Percentiles rank a stretch among this genome's conserved stretches.
Evolutionary conservation across 2,888 invertebrate genomes (phyloP).

Genomic region (Lymantria monacha): DNA sequence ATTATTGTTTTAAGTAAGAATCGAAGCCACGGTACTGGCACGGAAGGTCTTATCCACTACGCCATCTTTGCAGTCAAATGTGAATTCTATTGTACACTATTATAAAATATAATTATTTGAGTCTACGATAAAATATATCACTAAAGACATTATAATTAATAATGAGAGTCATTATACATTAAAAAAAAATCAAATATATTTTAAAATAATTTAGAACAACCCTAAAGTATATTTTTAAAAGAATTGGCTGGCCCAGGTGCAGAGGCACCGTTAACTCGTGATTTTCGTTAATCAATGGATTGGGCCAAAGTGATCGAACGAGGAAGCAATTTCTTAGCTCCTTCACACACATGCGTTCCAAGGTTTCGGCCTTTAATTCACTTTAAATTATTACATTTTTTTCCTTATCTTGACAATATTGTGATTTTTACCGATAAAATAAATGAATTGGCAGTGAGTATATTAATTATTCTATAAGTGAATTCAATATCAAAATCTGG

Average conservation of each 20-base stretch:
- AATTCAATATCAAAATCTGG: too few species aligned
- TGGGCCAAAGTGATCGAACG: constrained; percentile 43
- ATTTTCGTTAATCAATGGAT: constrained; percentile 73
- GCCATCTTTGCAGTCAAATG: too few species aligned
- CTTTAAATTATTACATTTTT: constrained; percentile 21
- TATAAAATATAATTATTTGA: too few species aligned
- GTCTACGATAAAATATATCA: too few species aligned
- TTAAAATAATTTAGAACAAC: constrained; percentile 9
- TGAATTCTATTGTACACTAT: too few species aligned
- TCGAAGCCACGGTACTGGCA: too few species aligned
- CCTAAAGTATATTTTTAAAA: constrained; percentile 44
- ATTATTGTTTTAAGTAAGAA: too few species aligned
- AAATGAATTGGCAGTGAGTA: background rate
- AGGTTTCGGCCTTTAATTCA: constrained; percentile 24
- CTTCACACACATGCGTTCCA: constrained; percentile 32
- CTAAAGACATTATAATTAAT: too few species aligned
- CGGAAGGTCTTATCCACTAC: too few species aligned
- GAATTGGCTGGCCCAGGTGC: constrained; percentile 60
- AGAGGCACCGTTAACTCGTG: constrained; percentile 45
- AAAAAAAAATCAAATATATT: too few species aligned
- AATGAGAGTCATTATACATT: too few species aligned
- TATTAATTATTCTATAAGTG: background rate
- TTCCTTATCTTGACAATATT: constrained; percentile 25
- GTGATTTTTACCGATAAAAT: constrained; percentile 22
- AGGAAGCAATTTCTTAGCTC: constrained; percentile 71